Conservation (phyloP, 2,113 vertebrate genomes). For the Myotis yumanensis region DNA sequence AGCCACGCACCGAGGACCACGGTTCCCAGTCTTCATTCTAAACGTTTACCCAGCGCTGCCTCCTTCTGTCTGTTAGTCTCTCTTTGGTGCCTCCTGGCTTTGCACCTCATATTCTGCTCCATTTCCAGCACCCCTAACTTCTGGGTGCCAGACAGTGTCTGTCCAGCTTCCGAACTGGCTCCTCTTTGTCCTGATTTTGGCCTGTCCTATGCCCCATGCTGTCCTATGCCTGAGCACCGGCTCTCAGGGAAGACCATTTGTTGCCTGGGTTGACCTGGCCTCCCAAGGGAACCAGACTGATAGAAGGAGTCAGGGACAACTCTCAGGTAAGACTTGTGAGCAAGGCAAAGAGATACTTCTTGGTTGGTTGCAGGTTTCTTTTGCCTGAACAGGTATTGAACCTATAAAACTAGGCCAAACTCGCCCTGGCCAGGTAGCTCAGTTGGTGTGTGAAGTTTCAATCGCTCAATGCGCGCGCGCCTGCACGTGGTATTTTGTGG, state of each 20-base stretch:
- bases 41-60: neutral
- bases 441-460: neutral
- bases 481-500: too few species aligned
- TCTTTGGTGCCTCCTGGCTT: neutral
- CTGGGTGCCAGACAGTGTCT: neutral
- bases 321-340: neutral
- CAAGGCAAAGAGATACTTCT: neutral
- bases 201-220: neutral
- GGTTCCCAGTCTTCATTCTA: neutral
- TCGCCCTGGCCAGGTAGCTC: neutral
- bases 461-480: too few species aligned
- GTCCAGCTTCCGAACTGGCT: neutral
- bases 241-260: neutral
- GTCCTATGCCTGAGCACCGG: neutral
- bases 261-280: neutral
- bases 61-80: neutral
- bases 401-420: slow-evolving; percentile 10
- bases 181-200: neutral
- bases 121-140: neutral
- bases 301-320: neutral
- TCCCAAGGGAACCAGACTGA: neutral
- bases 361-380: neutral
- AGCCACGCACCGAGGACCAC: neutral
- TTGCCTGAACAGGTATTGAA: neutral
- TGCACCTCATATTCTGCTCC: neutral